These are phyloP conservation scores for Dysmachus trigonus DNA, from an alignment of 2,888 invertebrate genomes.

Conservation along the genomic window DNA sequence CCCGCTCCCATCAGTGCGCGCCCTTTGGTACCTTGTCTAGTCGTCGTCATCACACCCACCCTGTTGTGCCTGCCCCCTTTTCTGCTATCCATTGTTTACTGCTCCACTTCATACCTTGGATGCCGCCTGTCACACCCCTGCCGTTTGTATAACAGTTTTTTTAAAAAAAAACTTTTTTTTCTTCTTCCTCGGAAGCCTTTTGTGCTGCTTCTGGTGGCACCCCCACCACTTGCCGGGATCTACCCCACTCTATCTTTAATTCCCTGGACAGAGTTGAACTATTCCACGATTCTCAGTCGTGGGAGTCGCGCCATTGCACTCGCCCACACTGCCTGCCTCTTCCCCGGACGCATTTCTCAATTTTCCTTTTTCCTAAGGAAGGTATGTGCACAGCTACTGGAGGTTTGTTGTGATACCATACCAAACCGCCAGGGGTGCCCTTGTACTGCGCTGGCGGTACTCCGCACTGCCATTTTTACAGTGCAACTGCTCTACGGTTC, in stretches of 20 bases:
- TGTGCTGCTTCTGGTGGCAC: background rate
- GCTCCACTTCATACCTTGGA: background rate
- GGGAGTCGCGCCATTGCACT: background rate
- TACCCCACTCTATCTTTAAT: background rate
- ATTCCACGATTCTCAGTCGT: background rate
- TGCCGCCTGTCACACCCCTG: background rate
- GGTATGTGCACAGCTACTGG: constrained; percentile 13
- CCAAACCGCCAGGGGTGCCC: background rate
- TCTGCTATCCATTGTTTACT: background rate
- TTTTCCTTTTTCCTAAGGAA: constrained; percentile 11
- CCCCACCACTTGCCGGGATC: background rate
- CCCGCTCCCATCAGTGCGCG: background rate
- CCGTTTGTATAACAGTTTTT: background rate
- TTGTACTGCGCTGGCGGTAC: background rate
- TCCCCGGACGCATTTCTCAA: constrained; percentile 14
- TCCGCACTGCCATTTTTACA: background rate
- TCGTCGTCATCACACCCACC: background rate
- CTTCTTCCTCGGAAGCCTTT: background rate
- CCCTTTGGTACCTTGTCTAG: background rate
- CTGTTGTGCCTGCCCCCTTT: background rate
- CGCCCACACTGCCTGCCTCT: background rate
- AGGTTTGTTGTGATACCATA: background rate
- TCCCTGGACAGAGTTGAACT: background rate
- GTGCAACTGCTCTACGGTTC: background rate
- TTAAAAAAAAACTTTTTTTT: background rate